phyloP scores from a whole-genome alignment of 2,888 invertebrate genomes.

The Pyrrhia umbra region DNA sequence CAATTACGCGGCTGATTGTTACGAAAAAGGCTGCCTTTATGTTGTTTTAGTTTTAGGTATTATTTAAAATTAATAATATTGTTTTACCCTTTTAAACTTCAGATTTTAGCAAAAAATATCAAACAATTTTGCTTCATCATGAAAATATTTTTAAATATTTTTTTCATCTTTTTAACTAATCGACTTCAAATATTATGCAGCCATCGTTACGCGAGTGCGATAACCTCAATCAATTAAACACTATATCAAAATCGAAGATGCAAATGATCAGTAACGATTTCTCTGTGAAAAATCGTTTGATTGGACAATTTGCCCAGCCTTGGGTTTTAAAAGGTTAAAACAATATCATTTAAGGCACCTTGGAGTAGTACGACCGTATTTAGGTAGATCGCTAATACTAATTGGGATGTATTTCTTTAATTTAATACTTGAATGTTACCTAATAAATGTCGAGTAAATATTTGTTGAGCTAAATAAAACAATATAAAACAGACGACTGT shows the following conservation, averaged over 20 bases:
- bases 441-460: not conserved
- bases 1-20: not conserved
- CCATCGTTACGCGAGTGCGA: conserved; percentile 42
- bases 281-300: conserved; percentile 75
- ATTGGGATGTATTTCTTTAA: conserved; percentile 28
- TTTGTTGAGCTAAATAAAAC: not conserved
- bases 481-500: not conserved
- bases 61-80: too few relatives aligned
- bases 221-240: conserved; percentile 59
- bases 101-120: not conserved
- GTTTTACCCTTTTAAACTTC: too few relatives aligned
- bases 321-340: conserved; percentile 72
- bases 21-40: not conserved
- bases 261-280: conserved; percentile 60
- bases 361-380: conserved; percentile 57
- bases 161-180: not conserved
- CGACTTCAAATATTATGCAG: conserved; percentile 33
- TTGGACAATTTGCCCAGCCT: conserved; percentile 74
- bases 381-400: conserved; percentile 31
- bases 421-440: conserved; percentile 5
- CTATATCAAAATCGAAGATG: conserved; percentile 61
- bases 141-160: not conserved
- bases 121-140: not conserved
- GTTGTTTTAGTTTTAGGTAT: too few relatives aligned
- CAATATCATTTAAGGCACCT: conserved; percentile 72